These are phyloP conservation scores for Hydrozoanthus gracilis DNA, from an alignment of 92 coral and sea anemone genomes.

Conservation along the genomic window DNA sequence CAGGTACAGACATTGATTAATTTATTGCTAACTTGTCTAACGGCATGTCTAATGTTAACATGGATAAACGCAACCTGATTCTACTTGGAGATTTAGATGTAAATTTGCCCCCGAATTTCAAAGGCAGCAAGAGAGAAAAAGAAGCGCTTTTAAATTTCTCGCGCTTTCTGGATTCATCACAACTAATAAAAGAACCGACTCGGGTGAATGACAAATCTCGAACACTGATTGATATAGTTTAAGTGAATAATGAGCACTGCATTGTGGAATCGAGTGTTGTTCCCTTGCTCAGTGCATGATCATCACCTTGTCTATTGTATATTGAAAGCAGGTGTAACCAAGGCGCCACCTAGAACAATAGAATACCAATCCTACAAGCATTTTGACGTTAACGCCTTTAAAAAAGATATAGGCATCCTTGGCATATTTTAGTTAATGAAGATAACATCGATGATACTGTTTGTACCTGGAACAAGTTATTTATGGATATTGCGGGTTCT, in stretches of 20 bases:
- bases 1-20: too few relatives aligned
- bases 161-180: neutral
- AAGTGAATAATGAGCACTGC: neutral
- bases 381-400: conserved; percentile 25
- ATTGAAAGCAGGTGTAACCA: neutral
- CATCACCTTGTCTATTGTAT: neutral
- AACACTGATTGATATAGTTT: neutral
- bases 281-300: neutral
- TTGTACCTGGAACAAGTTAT: conserved; percentile 44
- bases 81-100: too few relatives aligned
- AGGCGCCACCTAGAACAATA: neutral
- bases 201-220: neutral
- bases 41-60: too few relatives aligned
- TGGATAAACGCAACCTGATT: too few relatives aligned
- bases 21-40: too few relatives aligned
- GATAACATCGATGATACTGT: conserved; percentile 55
- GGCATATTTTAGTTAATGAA: conserved; percentile 60
- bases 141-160: too few relatives aligned
- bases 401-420: conserved; percentile 38
- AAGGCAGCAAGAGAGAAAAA: too few relatives aligned
- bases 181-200: neutral
- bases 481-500: conserved; percentile 30
- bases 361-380: neutral
- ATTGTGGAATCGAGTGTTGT: neutral
- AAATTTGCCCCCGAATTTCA: too few relatives aligned